Base-by-base conservation (phyloP, 2,113 vertebrate species). In the Scomber japonicus region DNA sequence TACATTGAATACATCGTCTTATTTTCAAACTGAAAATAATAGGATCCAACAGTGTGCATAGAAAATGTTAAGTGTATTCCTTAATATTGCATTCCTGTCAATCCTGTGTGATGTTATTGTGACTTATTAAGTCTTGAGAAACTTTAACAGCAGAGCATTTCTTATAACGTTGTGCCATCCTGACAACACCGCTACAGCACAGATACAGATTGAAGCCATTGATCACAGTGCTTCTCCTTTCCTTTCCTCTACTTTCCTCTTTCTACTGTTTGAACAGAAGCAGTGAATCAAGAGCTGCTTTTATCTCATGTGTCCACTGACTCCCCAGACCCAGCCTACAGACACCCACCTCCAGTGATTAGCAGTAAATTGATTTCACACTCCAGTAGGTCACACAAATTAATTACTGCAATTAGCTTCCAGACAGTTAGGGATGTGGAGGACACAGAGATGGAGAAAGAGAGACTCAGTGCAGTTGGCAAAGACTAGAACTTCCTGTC, bases 331-430 rank as follows among this genome's bases (percentile, higher is more conserved):
- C 49, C 76, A 48, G 65, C 85, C 81, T 3, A 60, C 80, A 83
- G 67, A 79, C 64, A 83, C 73, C 84, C 68, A 85, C 85, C 75
- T 82, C 61, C 75, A 84, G 74, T 85, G 87, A 91, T 91, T 85
- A 91, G 84, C 80, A 85, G 70, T 51, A 87, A 85, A 89, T 91
- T 91, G 84, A 91, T 91, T 91, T 87, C 81, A 87, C 82, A 81
- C 89, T 89, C 64, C 81, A 85, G 74, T 85, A 83, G 82, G 78
- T 89, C 85, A 84, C 80, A 77, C 81, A 80, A 89, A 86, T 88
- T 88, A 91, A 91, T 91, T 87, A 83, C 71, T 78, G 74, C 89
- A 91, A 91, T 90, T 84, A 78, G 76, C 73, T 83, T 67, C 55
- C 71, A 89, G 60, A 82, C 59, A 88, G 83, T 76, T 72, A 24